Evolutionary conservation across 2,113 vertebrate species (phyloP), one percentile per base, ranked within the genome.

Genomic region (Campylorhamphus procurvoides): DNA sequence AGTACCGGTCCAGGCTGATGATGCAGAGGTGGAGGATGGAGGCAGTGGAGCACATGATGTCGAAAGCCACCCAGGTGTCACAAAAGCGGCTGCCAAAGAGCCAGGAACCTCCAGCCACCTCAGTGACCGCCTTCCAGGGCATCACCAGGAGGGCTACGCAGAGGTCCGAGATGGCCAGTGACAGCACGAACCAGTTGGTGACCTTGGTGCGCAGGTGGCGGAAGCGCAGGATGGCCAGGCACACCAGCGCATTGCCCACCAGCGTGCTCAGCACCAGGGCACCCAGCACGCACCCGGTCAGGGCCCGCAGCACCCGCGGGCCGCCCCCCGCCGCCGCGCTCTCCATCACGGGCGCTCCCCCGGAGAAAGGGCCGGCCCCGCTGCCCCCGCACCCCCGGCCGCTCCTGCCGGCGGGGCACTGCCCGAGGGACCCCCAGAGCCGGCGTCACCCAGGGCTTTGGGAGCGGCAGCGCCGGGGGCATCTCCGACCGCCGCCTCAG

Each of bases 111-210:
- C 97, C 97, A 0, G 98, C 97, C 67, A 98, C 98, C 89, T 98
- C 97, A 0, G 98, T 98, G 79, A 98, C 96, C 0, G 98, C 98
- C 91, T 98, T 98, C 98, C 98, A 98, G 24, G 98, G 98, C 98
- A 98, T 98, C 90, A 98, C 98, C 58, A 98, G 97, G 71, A 98
- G 92, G 6, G 98, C 98, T 87, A 99, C 98, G 25, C 98, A 98
- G 42, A 98, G 97, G 92, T 99, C 98, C 0, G 98, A 98, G 91
- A 98, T 85, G 2, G 98, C 98, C 97, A 99, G 96, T 0, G 98
- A 99, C 85, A 98, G 98, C 66, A 98, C 98, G 33, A 99, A 98
- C 94, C 98, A 98, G 97, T 98, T 98, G 85, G 98, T 98, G 84
- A 98, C 98, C 89, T 98, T 98, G 89, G 98, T 97, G 18, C 97